A percentile compares a stretch with the other conserved stretches of the same genome.
phyloP scores from a whole-genome alignment of 2,113 vertebrate species.

The Maccullochella peelii region DNA sequence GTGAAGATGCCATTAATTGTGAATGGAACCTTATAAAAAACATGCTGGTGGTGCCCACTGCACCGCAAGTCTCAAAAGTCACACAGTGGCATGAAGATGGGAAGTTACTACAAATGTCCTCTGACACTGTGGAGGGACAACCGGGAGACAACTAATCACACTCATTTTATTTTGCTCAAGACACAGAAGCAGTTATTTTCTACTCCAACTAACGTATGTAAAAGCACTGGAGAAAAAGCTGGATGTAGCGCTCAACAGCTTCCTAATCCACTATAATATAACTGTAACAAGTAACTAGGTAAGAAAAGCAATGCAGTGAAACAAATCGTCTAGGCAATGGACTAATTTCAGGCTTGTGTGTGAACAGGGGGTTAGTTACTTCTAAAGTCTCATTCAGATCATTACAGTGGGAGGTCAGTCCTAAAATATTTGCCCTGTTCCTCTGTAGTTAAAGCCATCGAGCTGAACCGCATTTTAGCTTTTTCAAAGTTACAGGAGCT shows the following conservation, averaged over 20 bases:
- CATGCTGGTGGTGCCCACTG: no score
- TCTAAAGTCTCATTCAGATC: neutral
- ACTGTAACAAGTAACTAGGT: neutral
- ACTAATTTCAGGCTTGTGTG: neutral
- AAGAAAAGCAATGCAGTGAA: neutral
- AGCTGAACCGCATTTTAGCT: neutral
- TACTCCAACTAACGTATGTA: neutral
- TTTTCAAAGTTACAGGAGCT: neutral
- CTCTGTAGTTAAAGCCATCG: neutral
- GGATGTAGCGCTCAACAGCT: neutral
- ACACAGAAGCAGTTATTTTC: neutral
- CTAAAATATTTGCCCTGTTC: neutral
- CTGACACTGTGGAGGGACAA: neutral
- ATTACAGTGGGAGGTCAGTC: neutral
- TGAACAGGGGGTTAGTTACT: neutral
- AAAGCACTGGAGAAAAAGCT: neutral
- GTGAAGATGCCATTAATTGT: neutral
- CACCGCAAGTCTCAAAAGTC: neutral
- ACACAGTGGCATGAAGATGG: neutral
- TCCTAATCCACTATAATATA: no score
- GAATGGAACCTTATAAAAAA: neutral
- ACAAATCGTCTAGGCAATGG: neutral
- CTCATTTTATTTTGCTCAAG: neutral
- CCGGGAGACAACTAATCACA: neutral
- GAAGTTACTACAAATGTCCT: neutral